phyloP scores from a whole-genome alignment of 2,113 vertebrate genomes.

The Pomatorhinus ruficollis region DNA sequence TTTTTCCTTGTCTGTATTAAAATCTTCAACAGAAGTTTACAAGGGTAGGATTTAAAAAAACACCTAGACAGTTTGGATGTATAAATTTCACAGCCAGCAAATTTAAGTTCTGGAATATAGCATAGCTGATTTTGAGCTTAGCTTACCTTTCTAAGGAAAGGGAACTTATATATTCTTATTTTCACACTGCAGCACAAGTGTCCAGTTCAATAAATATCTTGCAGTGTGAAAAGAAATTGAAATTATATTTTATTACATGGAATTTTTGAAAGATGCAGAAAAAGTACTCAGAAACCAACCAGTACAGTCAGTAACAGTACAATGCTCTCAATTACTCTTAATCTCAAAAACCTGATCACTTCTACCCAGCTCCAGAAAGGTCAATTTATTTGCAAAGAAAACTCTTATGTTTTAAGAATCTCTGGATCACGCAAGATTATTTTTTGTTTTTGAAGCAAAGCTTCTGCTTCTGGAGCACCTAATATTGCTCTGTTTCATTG shows the following conservation, averaged over 20 bases:
- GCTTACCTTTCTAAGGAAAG: not conserved
- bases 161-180: not conserved
- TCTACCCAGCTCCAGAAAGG: not conserved
- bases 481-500: not conserved
- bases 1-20: fast-evolving
- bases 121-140: not conserved
- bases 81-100: not conserved
- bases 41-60: not conserved
- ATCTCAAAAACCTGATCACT: not conserved
- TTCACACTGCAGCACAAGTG: not conserved
- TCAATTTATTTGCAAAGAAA: not conserved
- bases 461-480: not conserved
- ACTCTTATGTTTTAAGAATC: not conserved
- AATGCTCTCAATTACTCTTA: not conserved
- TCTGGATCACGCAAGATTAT: not conserved
- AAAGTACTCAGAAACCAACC: not conserved
- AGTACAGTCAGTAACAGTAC: not conserved
- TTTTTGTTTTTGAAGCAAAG: not conserved
- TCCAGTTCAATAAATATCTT: not conserved
- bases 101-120: not conserved
- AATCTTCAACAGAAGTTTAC: not conserved
- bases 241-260: not conserved
- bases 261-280: not conserved
- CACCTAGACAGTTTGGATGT: not conserved
- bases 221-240: not conserved